phyloP scores from a whole-genome alignment of 2,113 vertebrate genomes.

The Dunckerocampus dactyliophorus region DNA sequence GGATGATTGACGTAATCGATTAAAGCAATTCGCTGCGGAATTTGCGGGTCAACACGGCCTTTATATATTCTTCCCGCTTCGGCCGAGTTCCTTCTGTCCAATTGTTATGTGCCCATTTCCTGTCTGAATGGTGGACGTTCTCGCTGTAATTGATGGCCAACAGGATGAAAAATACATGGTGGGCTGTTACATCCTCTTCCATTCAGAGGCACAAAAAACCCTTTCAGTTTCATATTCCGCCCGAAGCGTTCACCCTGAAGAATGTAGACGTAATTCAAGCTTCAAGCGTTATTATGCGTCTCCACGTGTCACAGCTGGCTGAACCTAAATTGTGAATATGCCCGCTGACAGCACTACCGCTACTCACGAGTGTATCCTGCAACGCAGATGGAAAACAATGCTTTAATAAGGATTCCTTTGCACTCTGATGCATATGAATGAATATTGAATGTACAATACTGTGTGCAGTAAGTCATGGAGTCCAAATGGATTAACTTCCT shows the following conservation, averaged over 20 bases:
- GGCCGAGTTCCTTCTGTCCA: slow-evolving; percentile 6
- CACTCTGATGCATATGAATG: slow-evolving; percentile 32
- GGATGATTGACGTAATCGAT: slow-evolving; percentile 43
- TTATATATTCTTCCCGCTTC: slow-evolving; percentile 23
- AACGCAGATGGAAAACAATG: slow-evolving; percentile 31
- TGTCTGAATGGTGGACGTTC: slow-evolving; percentile 16
- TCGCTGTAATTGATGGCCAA: slow-evolving; percentile 29
- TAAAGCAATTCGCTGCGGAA: slow-evolving; percentile 32
- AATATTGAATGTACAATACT: slow-evolving; percentile 23
- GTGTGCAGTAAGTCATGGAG: slow-evolving; percentile 6
- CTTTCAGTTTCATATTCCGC: slow-evolving; percentile 18
- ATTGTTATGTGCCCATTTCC: slow-evolving; percentile 6
- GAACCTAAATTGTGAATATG: slow-evolving; percentile 44
- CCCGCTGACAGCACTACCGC: slow-evolving; percentile 26
- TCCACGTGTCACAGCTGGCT: slow-evolving; percentile 20
- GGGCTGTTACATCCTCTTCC: slow-evolving; percentile 13
- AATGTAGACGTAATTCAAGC: slow-evolving; percentile 6
- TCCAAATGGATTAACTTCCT: slow-evolving; percentile 44
- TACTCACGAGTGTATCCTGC: slow-evolving; percentile 25
- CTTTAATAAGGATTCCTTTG: slow-evolving; percentile 31
- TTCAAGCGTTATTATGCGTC: slow-evolving; percentile 20
- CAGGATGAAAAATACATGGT: slow-evolving; percentile 34
- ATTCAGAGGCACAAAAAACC: slow-evolving; percentile 21
- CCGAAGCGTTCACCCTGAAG: slow-evolving; percentile 12
- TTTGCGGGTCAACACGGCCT: slow-evolving; percentile 28